phyloP scores from a whole-genome alignment of 2,113 vertebrate genomes.

The Machaerirhynchus nigripectus region DNA sequence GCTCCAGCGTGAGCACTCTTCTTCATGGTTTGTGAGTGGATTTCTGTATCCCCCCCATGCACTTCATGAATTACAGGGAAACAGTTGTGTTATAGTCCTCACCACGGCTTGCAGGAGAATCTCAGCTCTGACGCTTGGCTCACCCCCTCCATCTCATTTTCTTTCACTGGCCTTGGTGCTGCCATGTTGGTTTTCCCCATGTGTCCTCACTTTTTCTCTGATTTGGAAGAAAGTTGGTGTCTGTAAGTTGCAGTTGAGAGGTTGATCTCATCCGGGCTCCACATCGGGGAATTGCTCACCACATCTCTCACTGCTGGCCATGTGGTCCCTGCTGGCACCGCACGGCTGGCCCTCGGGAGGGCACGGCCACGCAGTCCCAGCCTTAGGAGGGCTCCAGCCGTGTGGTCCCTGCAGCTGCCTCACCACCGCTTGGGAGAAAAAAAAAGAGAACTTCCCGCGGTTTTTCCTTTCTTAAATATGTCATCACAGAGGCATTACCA shows the following conservation, averaged over 20 bases:
- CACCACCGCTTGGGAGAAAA: not conserved
- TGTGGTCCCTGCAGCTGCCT: fast-evolving
- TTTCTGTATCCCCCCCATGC: not conserved
- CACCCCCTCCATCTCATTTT: not conserved
- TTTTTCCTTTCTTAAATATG: not conserved
- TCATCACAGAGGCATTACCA: not conserved
- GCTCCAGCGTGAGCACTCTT: not conserved
- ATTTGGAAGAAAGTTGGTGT: not conserved
- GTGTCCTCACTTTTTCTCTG: not conserved
- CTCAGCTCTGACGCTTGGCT: not conserved
- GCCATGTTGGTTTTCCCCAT: not conserved
- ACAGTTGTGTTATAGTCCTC: not conserved
- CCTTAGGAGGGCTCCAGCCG: not conserved
- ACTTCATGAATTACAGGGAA: not conserved
- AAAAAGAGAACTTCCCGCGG: not conserved
- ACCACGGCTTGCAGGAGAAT: not conserved
- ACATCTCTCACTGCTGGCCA: not conserved
- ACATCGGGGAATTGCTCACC: fast-evolving
- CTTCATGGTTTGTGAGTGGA: not conserved
- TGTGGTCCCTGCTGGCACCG: too few relatives aligned
- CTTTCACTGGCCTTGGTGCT: not conserved
- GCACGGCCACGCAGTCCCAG: fast-evolving
- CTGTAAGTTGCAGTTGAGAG: not conserved
- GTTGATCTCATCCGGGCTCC: not conserved
- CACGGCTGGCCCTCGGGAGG: fast-evolving